Evolutionary conservation across 2,888 invertebrate species (phyloP).

Genomic region (Ichneumoninae sp.): DNA sequence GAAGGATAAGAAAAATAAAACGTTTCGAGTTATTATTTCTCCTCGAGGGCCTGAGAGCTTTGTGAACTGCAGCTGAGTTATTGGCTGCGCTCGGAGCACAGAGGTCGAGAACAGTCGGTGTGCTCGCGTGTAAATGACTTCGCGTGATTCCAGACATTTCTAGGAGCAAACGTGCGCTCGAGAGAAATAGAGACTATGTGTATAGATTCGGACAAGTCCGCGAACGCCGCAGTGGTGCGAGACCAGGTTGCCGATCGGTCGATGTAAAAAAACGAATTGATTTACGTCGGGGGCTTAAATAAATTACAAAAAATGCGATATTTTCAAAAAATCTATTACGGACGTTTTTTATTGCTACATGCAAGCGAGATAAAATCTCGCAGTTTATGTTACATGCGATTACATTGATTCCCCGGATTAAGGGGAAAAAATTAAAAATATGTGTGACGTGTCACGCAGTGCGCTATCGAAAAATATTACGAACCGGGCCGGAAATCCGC

Average conservation of each 20-base stretch:
- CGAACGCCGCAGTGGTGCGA: slow-evolving; percentile 4
- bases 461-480: background rate
- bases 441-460: background rate
- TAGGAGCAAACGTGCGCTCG: slow-evolving; percentile 20
- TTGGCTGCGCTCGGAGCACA: slow-evolving; percentile 11
- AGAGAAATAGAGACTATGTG: slow-evolving; percentile 17
- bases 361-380: background rate
- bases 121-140: slow-evolving; percentile 67
- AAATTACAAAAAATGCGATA: no score
- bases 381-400: background rate
- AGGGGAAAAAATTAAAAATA: background rate
- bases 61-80: slow-evolving; percentile 45
- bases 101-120: slow-evolving; percentile 3
- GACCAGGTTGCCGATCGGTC: slow-evolving; percentile 18
- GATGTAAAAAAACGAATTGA: slow-evolving; percentile 41
- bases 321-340: no score
- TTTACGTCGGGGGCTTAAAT: background rate
- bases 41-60: background rate
- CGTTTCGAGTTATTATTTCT: slow-evolving; percentile 33
- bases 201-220: slow-evolving; percentile 30
- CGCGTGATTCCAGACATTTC: slow-evolving; percentile 63
- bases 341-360: no score
- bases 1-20: slow-evolving; percentile 25
- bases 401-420: background rate
- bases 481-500: background rate